These are phyloP conservation scores for Rotaria macrura DNA, from an alignment of 2,888 invertebrate species.

Conservation along the genomic window DNA sequence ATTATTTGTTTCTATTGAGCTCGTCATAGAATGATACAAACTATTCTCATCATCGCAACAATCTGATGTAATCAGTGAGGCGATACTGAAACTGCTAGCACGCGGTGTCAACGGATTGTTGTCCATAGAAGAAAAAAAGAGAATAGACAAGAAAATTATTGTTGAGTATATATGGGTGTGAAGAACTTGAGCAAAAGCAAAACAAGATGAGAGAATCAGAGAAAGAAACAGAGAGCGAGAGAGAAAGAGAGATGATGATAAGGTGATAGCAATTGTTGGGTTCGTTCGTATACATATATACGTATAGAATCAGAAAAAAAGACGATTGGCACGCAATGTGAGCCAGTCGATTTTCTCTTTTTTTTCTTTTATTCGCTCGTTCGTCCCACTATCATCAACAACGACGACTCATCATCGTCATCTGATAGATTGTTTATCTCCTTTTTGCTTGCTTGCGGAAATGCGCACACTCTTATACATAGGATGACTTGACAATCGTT, in stretches of 20 bases:
- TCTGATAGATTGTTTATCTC: constrained; percentile 1
- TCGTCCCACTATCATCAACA: constrained; percentile 10
- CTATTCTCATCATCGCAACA: not conserved
- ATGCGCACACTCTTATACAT: not conserved
- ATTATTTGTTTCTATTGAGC: not conserved
- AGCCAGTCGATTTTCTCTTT: constrained; percentile 12
- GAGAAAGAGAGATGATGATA: not conserved
- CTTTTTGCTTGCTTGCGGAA: not conserved
- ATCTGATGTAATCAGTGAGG: constrained; percentile 6
- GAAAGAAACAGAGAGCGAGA: not conserved
- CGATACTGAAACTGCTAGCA: not conserved
- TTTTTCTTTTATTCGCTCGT: not conserved
- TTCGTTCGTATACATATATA: too few relatives aligned
- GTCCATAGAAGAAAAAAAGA: not conserved
- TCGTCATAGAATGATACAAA: not conserved
- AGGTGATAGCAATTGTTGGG: not conserved
- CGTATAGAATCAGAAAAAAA: not conserved
- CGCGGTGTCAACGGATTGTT: not conserved
- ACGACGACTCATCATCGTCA: constrained; percentile 3
- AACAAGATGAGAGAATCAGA: not conserved
- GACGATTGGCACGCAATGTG: not conserved
- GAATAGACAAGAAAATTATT: not conserved
- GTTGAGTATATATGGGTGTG: not conserved
- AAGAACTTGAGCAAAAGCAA: not conserved
- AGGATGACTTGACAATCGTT: constrained; percentile 17